These are phyloP conservation scores for Alentia gelatinosa DNA, from an alignment of 2,888 invertebrate species.

Conservation along the genomic window DNA sequence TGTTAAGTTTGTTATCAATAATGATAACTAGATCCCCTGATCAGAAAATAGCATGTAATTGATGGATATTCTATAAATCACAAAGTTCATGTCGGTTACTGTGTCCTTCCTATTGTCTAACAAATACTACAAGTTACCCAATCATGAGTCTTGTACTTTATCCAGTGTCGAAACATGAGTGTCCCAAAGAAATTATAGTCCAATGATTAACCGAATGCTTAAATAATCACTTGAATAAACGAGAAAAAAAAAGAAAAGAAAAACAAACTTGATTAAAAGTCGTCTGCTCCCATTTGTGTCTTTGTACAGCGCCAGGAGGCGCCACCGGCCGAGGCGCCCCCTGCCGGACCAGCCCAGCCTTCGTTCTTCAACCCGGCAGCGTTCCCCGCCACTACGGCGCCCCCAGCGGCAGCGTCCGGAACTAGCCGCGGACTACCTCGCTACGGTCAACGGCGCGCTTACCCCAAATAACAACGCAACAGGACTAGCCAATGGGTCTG, in stretches of 20 bases:
- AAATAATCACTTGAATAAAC: neutral
- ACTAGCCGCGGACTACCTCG: neutral
- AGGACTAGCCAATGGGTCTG: neutral
- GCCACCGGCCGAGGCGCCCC: neutral
- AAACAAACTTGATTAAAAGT: neutral
- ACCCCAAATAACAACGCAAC: constrained; percentile 56
- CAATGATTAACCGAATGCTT: neutral
- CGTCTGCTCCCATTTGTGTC: neutral
- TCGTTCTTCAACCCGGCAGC: constrained; percentile 59
- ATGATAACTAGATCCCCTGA: too few relatives aligned
- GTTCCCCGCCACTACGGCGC: neutral
- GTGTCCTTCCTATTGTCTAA: neutral
- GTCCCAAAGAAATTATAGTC: neutral
- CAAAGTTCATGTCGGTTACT: neutral
- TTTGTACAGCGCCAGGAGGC: neutral
- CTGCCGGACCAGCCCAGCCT: neutral
- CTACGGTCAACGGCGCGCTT: constrained; percentile 60
- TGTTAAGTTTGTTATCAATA: too few relatives aligned
- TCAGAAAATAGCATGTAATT: too few relatives aligned
- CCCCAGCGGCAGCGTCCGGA: constrained; percentile 15
- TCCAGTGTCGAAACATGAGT: neutral
- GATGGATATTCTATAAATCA: too few relatives aligned
- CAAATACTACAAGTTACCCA: neutral
- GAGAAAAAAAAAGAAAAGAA: neutral
- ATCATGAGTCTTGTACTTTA: neutral